These are phyloP conservation scores for Oscheius myriophilus DNA, from an alignment of 2,888 invertebrate genomes.

Conservation along the genomic window DNA sequence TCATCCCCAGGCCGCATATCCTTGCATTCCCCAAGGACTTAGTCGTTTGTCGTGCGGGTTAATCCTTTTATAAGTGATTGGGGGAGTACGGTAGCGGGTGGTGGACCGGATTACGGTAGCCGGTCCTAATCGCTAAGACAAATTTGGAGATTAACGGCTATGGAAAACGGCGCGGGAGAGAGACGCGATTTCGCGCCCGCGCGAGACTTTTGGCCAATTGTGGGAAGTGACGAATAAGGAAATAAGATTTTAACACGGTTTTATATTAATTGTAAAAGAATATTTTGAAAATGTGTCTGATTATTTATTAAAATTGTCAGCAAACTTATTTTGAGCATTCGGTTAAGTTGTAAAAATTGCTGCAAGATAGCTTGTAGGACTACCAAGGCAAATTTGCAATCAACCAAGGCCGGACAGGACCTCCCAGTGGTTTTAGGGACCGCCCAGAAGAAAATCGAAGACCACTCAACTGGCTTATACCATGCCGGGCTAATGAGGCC, in stretches of 20 bases:
- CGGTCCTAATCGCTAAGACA: constrained; percentile 27
- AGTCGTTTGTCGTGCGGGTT: constrained; percentile 28
- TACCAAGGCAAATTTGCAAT: too few species aligned
- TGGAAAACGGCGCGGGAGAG: not conserved
- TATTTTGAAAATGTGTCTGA: too few species aligned
- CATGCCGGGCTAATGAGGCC: too few species aligned
- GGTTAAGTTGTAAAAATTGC: too few species aligned
- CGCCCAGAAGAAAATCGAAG: too few species aligned
- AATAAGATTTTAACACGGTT: not conserved
- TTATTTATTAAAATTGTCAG: too few species aligned
- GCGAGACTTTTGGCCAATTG: not conserved
- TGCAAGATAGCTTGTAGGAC: too few species aligned
- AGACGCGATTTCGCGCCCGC: not conserved
- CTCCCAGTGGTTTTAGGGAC: too few species aligned
- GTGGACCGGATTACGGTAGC: constrained; percentile 18
- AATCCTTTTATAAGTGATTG: constrained; percentile 25
- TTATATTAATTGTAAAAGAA: not conserved
- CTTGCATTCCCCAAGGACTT: constrained; percentile 17
- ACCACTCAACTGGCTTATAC: too few species aligned
- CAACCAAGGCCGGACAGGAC: too few species aligned
- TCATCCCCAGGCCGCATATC: too few species aligned
- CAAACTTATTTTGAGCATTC: too few species aligned
- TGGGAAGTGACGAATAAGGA: not conserved
- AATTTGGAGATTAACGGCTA: constrained; percentile 30
- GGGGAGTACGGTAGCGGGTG: constrained; percentile 14